Conservation (phyloP, 2,888 invertebrate genomes). For the Melanargia galathea region DNA sequence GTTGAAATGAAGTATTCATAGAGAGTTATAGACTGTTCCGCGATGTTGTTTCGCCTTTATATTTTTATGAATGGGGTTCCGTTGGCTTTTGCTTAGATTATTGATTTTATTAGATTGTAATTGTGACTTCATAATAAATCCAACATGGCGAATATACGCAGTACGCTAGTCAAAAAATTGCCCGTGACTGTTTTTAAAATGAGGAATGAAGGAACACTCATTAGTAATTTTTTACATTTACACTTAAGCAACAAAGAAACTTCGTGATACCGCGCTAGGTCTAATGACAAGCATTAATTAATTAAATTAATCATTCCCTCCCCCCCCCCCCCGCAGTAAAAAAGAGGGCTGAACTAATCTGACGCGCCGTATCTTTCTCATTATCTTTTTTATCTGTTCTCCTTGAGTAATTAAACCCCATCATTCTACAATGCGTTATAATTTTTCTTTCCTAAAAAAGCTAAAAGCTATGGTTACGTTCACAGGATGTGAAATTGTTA, state of each 20-base stretch:
- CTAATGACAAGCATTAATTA: conserved; percentile 27
- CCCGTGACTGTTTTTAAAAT: too few species aligned
- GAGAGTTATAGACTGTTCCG: too few species aligned
- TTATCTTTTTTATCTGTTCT: conserved; percentile 40
- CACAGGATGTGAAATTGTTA: too few species aligned
- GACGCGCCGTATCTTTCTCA: conserved; percentile 36
- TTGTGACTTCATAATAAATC: too few species aligned
- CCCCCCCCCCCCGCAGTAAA: conserved; percentile 23
- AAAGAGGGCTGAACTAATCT: conserved; percentile 25
- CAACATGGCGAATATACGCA: too few species aligned
- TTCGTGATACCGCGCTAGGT: conserved; percentile 7
- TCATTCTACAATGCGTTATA: conserved; percentile 26
- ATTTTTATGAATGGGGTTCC: too few species aligned
- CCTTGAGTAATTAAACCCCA: conserved; percentile 38
- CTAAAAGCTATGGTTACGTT: neutral
- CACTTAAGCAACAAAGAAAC: conserved; percentile 9
- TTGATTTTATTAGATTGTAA: too few species aligned
- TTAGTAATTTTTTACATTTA: neutral
- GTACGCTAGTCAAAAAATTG: too few species aligned
- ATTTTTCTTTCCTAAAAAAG: conserved; percentile 17
- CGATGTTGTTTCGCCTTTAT: too few species aligned
- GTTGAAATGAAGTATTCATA: too few species aligned
- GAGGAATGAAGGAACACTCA: neutral
- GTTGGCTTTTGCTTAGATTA: too few species aligned
- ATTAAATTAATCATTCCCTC: conserved; percentile 34